Evolutionary conservation across 2,888 invertebrate species (phyloP), one percentile per base, ranked within the genome.

Genomic region (Timema cristinae): DNA sequence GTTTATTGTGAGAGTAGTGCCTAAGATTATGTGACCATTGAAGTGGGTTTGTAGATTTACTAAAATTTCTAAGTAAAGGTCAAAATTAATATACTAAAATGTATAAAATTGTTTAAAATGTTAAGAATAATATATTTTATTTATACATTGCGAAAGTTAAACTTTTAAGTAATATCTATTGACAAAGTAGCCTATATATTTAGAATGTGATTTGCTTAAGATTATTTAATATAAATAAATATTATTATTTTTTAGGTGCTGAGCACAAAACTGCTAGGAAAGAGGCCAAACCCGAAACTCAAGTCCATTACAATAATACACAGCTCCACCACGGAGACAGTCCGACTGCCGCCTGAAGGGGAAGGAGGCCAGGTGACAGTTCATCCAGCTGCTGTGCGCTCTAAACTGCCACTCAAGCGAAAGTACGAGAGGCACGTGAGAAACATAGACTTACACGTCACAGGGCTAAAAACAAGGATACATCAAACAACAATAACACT

Each of bases 271-370:
- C 86, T 92, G 79, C 86, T 94, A 79, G 92, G 93, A 79, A 94
- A 94, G 79, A 87, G 89, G 76, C 88, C 90, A 75, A 91, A 91
- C 83, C 87, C 90, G 82, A 93, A 94, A 83, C 86, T 93, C 79
- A 93, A 94, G 83, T 91, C 92, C 32, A 90, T 94, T 77, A 94
- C 94, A 78, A 94, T 94, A 81, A 92, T 94, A 80, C 94, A 94
- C 86, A 93, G 92, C 81, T 92, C 94, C 77, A 92, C 94, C 73
- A 93, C 94, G 73, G 94, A 94, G 85, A 93, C 94, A 75, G 94
- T 94, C 75, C 89, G 94, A 49, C 84, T 94, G 77, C 93, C 93
- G 61, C 84, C 86, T 72, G 86, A 86, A 74, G 79, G 78, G 75
- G 88, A 89, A 76, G 88, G 88, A 76, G 90, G 89, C 8, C 80